These are phyloP conservation scores for Bacillus rossius DNA, from an alignment of 1,140 invertebrate genomes.

Conservation along the genomic window DNA sequence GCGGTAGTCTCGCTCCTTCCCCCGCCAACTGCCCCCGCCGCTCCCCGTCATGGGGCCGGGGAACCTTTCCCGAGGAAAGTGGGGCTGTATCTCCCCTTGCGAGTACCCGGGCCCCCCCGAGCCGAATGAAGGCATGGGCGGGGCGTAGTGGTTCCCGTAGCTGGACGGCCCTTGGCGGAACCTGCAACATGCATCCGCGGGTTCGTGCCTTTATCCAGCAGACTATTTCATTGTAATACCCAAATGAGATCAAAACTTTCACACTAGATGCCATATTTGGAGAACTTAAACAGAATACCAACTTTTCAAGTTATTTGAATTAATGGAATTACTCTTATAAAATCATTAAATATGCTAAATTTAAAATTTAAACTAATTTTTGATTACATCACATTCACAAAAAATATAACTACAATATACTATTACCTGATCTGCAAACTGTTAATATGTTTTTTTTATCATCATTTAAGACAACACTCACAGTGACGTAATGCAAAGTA, in stretches of 20 bases:
- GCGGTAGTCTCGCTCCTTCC: constrained; percentile 41
- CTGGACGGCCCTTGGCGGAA: constrained; percentile 44
- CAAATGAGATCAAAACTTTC: too few species aligned
- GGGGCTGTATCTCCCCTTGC: constrained; percentile 36
- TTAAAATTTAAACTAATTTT: too few species aligned
- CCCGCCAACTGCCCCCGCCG: constrained; percentile 40
- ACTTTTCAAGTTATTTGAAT: constrained; percentile 1
- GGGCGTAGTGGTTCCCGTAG: constrained; percentile 35
- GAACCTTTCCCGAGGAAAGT: constrained; percentile 31
- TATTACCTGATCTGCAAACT: too few species aligned
- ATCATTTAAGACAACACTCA: too few species aligned
- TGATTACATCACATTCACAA: too few species aligned
- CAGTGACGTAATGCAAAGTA: too few species aligned
- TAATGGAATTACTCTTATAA: neutral
- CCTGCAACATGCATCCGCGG: constrained; percentile 29
- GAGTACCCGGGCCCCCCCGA: constrained; percentile 32
- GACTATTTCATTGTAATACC: too few species aligned
- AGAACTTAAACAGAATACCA: constrained; percentile 2
- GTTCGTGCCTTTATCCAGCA: too few species aligned
- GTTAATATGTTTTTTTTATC: too few species aligned
- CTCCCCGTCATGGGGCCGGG: constrained; percentile 37
- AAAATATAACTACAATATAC: too few species aligned
- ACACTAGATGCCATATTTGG: neutral
- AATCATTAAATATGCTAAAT: constrained; percentile 15
- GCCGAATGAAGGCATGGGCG: constrained; percentile 30